Conservation (phyloP, 2,888 invertebrate genomes). For the Xanthia icteritia region DNA sequence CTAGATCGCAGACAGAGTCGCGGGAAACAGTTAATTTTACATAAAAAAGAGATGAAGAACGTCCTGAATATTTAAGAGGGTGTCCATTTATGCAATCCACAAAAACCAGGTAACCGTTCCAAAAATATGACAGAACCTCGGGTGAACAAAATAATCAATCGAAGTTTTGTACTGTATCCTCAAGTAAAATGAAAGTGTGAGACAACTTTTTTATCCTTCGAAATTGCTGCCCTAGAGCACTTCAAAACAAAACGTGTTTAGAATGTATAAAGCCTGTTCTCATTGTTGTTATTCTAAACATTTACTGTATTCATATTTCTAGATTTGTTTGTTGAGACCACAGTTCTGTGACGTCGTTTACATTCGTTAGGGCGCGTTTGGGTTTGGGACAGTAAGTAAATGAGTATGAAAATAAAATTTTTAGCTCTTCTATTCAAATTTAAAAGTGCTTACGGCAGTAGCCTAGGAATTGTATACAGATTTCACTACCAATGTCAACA, state of each 20-base stretch:
- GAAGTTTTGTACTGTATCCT: conserved; percentile 39
- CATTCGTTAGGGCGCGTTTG: conserved; percentile 27
- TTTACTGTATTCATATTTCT: conserved; percentile 45
- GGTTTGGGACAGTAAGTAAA: neutral
- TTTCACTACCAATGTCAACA: neutral
- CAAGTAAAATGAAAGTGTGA: conserved; percentile 39
- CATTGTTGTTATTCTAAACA: conserved; percentile 28
- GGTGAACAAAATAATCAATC: conserved; percentile 44
- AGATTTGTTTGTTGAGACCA: conserved; percentile 39
- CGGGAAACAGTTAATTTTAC: conserved; percentile 9
- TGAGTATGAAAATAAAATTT: neutral
- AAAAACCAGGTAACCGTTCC: conserved; percentile 17
- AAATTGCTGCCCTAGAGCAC: conserved; percentile 42
- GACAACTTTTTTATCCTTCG: conserved; percentile 40
- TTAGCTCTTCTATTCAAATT: neutral
- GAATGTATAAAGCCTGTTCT: conserved; percentile 42
- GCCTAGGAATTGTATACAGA: neutral
- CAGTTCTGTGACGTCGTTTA: conserved; percentile 33
- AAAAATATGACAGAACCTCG: conserved; percentile 29
- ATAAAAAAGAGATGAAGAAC: conserved; percentile 22
- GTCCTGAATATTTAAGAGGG: conserved; percentile 39
- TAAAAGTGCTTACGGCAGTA: neutral
- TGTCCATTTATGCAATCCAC: conserved; percentile 28
- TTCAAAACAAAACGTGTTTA: conserved; percentile 49
- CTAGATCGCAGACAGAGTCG: too few species aligned